Conservation (phyloP, 2,888 invertebrate genomes). For the Ethmia dodecea region DNA sequence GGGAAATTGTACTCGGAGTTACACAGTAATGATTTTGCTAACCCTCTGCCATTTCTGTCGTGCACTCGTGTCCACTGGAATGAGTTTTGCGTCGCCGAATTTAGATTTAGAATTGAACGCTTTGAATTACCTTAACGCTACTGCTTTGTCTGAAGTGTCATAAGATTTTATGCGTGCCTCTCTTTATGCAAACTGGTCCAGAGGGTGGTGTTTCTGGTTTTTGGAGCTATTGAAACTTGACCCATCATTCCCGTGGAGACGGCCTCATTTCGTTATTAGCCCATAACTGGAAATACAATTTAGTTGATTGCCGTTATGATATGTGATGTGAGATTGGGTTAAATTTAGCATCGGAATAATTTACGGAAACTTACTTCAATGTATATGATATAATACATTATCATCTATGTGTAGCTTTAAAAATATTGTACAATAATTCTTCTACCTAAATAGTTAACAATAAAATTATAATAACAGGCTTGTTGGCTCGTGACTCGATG, state of each 20-base stretch:
- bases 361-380: neutral
- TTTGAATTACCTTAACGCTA: too few species aligned
- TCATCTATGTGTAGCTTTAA: too few species aligned
- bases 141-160: constrained; percentile 51
- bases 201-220: constrained; percentile 67
- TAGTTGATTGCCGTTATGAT: constrained; percentile 31
- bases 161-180: constrained; percentile 71
- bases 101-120: constrained; percentile 10
- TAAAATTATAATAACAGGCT: too few species aligned
- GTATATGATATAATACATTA: too few species aligned
- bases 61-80: neutral
- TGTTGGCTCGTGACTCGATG: too few species aligned
- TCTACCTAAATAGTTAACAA: too few species aligned
- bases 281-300: constrained; percentile 36
- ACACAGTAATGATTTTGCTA: constrained; percentile 63
- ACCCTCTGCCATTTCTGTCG: constrained; percentile 29
- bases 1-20: constrained; percentile 37
- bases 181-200: constrained; percentile 71
- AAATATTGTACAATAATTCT: too few species aligned
- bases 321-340: constrained; percentile 16
- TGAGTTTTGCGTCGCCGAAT: constrained; percentile 6
- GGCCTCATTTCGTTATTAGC: constrained; percentile 39
- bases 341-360: neutral
- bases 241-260: constrained; percentile 37
- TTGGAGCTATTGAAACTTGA: constrained; percentile 66